Evolutionary conservation across 2,888 invertebrate species (phyloP).

Genomic region (Oxytorus armatus): DNA sequence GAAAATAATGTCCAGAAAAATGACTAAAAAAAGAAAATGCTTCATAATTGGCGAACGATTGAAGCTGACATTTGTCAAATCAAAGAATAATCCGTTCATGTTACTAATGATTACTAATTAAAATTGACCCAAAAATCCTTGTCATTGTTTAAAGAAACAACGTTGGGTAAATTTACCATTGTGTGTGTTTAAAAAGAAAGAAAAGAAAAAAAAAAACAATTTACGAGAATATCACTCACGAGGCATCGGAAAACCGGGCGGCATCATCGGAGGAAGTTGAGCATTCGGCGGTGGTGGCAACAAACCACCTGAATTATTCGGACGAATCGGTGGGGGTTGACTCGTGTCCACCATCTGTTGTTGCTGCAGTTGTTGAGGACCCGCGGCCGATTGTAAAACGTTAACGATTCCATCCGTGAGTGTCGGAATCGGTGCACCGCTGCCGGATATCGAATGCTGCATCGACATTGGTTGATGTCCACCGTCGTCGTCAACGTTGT

Average conservation of each 20-base stretch:
- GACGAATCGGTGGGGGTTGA: slow-evolving; percentile 86
- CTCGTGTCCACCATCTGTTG: slow-evolving; percentile 86
- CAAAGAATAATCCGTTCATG: no score
- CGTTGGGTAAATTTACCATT: no score
- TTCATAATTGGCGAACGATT: no score
- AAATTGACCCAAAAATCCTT: no score
- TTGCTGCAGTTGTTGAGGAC: slow-evolving; percentile 74
- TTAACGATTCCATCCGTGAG: slow-evolving; percentile 79
- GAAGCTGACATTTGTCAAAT: no score
- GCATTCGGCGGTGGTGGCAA: slow-evolving; percentile 83
- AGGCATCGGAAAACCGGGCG: slow-evolving; percentile 84
- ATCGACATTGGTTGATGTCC: slow-evolving; percentile 72
- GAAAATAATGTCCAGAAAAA: no score
- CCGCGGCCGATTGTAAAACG: slow-evolving; percentile 76
- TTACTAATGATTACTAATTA: no score
- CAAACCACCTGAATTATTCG: slow-evolving; percentile 84
- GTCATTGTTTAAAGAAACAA: no score
- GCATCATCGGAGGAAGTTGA: slow-evolving; percentile 83
- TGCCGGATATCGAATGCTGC: slow-evolving; percentile 71
- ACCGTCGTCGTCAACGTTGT: slow-evolving; percentile 71
- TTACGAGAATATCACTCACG: slow-evolving; percentile 79
- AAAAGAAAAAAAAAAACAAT: not conserved
- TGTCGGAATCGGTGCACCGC: slow-evolving; percentile 76
- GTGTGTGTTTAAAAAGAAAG: no score
- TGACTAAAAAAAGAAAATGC: no score